A percentile compares a stretch with the other conserved stretches of the same genome.
Evolutionary conservation across 2,888 invertebrate genomes (phyloP).

Genomic region (Ryuthela nishihirai): DNA sequence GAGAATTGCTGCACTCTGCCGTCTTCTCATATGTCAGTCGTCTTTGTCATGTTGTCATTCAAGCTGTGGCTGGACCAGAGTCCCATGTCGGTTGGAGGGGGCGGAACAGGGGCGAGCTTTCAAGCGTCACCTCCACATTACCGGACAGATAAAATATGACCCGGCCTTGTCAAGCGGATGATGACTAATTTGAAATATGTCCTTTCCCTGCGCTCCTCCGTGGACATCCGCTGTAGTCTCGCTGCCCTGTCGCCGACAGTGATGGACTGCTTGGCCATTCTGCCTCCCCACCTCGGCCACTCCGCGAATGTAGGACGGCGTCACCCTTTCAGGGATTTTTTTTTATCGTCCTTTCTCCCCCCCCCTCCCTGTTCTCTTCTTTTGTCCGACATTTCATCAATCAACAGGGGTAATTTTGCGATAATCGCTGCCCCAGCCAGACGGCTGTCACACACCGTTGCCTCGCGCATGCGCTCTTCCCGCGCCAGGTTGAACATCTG

Average conservation of each 20-base stretch:
- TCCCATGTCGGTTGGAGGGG: constrained; percentile 2
- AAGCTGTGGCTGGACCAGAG: constrained; percentile 12
- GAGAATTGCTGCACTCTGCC: neutral
- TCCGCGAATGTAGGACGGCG: constrained; percentile 34
- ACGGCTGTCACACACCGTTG: constrained; percentile 28
- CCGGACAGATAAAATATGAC: constrained; percentile 40
- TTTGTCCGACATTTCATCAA: constrained; percentile 33
- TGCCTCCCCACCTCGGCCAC: constrained; percentile 9
- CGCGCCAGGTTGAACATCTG: constrained; percentile 36
- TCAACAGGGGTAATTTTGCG: constrained; percentile 36
- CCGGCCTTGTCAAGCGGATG: constrained; percentile 40
- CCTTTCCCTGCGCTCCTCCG: constrained; percentile 34
- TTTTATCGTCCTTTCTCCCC: constrained; percentile 10
- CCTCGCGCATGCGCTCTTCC: neutral
- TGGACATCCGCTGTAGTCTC: constrained; percentile 26
- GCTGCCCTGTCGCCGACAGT: constrained; percentile 32
- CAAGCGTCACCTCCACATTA: constrained; percentile 38
- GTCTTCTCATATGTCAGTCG: constrained; percentile 35
- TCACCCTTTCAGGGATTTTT: constrained; percentile 27
- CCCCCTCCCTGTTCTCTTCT: neutral
- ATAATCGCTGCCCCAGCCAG: constrained; percentile 24
- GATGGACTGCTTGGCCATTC: constrained; percentile 28
- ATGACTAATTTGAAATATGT: constrained; percentile 43
- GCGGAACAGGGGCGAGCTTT: constrained; percentile 14
- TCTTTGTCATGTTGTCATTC: constrained; percentile 31